phyloP scores from a whole-genome alignment of 1,140 invertebrate species.

The Phenacoccus solenopsis region DNA sequence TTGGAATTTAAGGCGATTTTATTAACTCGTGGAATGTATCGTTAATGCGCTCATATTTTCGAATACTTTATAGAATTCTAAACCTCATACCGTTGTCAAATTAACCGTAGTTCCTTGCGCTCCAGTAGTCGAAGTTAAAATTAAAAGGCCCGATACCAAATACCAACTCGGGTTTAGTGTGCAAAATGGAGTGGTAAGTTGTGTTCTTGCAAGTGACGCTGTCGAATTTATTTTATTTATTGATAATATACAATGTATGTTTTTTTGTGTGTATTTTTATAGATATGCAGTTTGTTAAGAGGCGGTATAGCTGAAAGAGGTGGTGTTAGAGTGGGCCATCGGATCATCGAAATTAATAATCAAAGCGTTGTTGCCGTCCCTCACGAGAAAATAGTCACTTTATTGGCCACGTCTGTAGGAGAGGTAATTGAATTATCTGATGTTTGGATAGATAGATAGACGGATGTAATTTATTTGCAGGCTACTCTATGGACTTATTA shows the following conservation, averaged over 20 bases:
- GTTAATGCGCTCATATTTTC: constrained; percentile 25
- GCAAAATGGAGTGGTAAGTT: constrained; percentile 95
- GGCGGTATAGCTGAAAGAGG: constrained; percentile 97
- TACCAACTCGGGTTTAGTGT: constrained; percentile 99
- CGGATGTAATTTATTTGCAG: too few species aligned
- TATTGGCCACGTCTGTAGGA: constrained; percentile 94
- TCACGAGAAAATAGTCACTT: constrained; percentile 98
- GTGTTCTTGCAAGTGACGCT: constrained; percentile 15
- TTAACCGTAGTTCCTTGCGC: constrained; percentile 97
- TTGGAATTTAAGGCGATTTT: background rate
- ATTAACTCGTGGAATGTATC: background rate
- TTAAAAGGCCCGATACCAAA: constrained; percentile 97
- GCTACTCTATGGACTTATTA: too few species aligned
- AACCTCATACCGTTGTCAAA: constrained; percentile 95
- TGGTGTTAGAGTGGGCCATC: constrained; percentile 93
- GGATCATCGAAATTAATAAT: constrained; percentile 99
- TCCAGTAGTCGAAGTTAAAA: constrained; percentile 99
- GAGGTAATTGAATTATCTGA: constrained; percentile 82
- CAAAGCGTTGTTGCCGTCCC: constrained; percentile 98
- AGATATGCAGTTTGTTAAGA: constrained; percentile 94
- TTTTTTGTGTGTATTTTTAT: constrained; percentile 24
- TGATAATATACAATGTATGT: background rate
- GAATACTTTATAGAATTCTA: constrained; percentile 54
- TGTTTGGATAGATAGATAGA: too few species aligned
- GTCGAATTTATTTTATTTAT: background rate